Percentiles rank a stretch among this genome's conserved stretches.
phyloP scores from a whole-genome alignment of 1,140 invertebrate genomes.

The Zaprionus gabonicus region DNA sequence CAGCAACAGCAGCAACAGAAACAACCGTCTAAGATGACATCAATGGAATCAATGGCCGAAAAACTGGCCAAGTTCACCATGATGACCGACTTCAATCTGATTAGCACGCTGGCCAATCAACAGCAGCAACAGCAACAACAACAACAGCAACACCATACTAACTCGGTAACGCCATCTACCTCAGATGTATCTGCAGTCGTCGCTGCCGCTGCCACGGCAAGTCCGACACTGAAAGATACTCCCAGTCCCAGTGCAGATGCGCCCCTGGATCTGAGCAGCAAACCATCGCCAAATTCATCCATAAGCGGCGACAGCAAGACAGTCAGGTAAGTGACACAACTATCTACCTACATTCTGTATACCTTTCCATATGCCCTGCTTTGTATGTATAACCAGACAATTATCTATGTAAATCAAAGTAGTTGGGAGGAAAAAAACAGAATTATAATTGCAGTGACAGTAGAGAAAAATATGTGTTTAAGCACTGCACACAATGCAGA shows the following conservation, averaged over 20 bases:
- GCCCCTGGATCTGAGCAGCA: slow-evolving; percentile 92
- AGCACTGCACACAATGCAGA: neutral
- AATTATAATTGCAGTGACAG: slow-evolving; percentile 40
- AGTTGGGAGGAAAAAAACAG: slow-evolving; percentile 62
- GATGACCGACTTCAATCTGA: slow-evolving; percentile 69
- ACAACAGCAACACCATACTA: slow-evolving; percentile 63
- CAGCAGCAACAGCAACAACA: slow-evolving; percentile 65
- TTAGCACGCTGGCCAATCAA: slow-evolving; percentile 62
- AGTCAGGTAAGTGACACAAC: slow-evolving; percentile 64
- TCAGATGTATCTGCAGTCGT: slow-evolving; percentile 79
- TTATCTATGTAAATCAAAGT: slow-evolving; percentile 55
- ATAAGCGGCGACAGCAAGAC: slow-evolving; percentile 79
- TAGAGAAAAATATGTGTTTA: slow-evolving; percentile 11
- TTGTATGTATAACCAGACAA: slow-evolving; percentile 19
- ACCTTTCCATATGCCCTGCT: neutral
- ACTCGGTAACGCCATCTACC: slow-evolving; percentile 81
- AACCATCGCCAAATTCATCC: slow-evolving; percentile 85
- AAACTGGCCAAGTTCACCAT: slow-evolving; percentile 69
- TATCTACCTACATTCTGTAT: neutral
- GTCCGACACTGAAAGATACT: slow-evolving; percentile 85
- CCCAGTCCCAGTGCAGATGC: slow-evolving; percentile 86
- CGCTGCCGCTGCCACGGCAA: slow-evolving; percentile 51
- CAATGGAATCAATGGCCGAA: slow-evolving; percentile 84
- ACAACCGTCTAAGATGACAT: slow-evolving; percentile 77
- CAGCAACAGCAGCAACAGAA: slow-evolving; percentile 40